phyloP scores from a whole-genome alignment of 2,113 vertebrate genomes.

The Dermatemys mawii region DNA sequence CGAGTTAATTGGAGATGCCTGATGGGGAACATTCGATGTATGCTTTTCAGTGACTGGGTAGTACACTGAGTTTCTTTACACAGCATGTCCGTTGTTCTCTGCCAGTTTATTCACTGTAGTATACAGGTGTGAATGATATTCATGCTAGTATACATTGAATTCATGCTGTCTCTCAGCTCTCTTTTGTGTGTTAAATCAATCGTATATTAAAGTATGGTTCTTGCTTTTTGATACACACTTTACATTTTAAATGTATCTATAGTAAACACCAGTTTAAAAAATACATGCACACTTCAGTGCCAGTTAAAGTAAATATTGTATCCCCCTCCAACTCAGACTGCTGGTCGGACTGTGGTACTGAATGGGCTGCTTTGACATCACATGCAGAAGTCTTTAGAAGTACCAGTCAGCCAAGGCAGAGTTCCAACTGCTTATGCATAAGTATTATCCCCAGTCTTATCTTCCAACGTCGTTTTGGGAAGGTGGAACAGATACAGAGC shows the following conservation, averaged over 20 bases:
- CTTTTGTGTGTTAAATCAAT: neutral
- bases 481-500: neutral
- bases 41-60: neutral
- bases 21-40: neutral
- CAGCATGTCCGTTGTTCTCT: neutral
- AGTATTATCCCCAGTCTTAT: neutral
- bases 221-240: neutral
- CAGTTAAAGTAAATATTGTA: neutral
- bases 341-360: neutral
- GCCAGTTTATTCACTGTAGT: neutral
- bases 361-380: neutral
- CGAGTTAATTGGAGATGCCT: neutral
- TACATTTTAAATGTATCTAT: neutral
- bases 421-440: neutral
- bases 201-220: neutral
- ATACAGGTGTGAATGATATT: neutral
- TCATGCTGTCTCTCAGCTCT: neutral
- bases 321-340: neutral
- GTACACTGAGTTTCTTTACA: neutral
- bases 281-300: neutral
- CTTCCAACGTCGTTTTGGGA: neutral
- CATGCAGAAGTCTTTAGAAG: neutral
- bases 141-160: neutral
- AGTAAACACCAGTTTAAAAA: neutral
- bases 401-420: fast-evolving